Evolutionary conservation across 2,113 vertebrate genomes (phyloP).

Genomic region (Meles meles): DNA sequence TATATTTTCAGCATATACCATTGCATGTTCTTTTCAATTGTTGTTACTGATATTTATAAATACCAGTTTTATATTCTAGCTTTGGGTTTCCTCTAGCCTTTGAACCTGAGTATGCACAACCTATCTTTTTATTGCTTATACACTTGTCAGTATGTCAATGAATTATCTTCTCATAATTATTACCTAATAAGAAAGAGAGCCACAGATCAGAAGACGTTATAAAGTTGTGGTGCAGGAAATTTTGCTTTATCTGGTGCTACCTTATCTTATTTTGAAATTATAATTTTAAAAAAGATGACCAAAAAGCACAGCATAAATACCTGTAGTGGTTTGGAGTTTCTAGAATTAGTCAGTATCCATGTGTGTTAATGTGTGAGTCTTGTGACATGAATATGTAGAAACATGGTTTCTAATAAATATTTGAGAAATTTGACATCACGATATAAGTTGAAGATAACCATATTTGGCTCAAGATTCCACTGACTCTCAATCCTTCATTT

Average conservation of each 20-base stretch:
- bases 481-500: not conserved
- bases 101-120: not conserved
- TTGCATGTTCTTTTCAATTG: not conserved
- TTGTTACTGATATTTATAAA: not conserved
- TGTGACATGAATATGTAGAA: not conserved
- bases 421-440: not conserved
- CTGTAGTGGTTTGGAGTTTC: not conserved
- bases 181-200: not conserved
- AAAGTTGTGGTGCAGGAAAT: not conserved
- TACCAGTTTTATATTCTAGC: not conserved
- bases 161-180: not conserved
- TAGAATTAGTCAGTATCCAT: not conserved
- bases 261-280: not conserved
- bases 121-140: not conserved
- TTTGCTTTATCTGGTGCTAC: not conserved
- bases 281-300: not conserved
- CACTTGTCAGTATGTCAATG: not conserved
- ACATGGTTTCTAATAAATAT: conserved; percentile 27
- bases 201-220: not conserved
- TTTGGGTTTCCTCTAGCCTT: not conserved
- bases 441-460: not conserved
- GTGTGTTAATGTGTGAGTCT: not conserved
- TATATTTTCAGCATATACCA: not conserved
- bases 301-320: not conserved
- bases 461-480: not conserved